Conservation (phyloP, 2,888 invertebrate genomes). For the Calephelis perditalis region DNA sequence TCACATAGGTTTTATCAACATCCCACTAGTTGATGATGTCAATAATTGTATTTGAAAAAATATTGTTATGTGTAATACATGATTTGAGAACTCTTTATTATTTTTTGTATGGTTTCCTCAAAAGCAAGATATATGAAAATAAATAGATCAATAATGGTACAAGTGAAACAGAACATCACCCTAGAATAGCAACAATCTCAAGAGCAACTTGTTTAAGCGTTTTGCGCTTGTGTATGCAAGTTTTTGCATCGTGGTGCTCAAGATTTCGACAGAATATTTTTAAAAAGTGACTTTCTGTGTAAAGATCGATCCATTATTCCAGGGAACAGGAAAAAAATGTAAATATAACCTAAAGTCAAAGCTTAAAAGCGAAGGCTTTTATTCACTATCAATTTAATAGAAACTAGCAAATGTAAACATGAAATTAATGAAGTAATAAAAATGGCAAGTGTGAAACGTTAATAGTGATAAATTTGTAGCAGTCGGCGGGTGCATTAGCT, state of each 20-base stretch:
- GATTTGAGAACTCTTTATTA: constrained; percentile 15
- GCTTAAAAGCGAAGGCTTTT: background rate
- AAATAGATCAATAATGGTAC: background rate
- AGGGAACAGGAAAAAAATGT: too few species aligned
- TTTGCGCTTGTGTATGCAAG: too few species aligned
- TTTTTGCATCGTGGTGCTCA: constrained; percentile 13
- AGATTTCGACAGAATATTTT: constrained; percentile 19
- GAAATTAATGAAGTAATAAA: constrained; percentile 16
- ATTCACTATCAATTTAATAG: background rate
- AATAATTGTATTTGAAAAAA: too few species aligned
- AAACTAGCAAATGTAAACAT: constrained; percentile 1
- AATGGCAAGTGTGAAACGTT: constrained; percentile 15
- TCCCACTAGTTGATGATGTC: too few species aligned
- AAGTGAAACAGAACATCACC: constrained; percentile 9
- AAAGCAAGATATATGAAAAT: background rate
- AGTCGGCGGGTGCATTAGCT: constrained; percentile 18
- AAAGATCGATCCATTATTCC: too few species aligned
- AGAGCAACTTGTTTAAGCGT: constrained; percentile 4
- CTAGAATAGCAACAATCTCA: constrained; percentile 14
- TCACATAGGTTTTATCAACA: too few species aligned
- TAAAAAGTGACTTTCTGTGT: too few species aligned
- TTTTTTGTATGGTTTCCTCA: constrained; percentile 18
- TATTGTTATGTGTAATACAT: too few species aligned
- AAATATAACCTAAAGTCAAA: too few species aligned
- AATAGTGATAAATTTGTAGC: constrained; percentile 15